phyloP scores from a whole-genome alignment of 1,140 invertebrate species.

The Planococcus citri region DNA sequence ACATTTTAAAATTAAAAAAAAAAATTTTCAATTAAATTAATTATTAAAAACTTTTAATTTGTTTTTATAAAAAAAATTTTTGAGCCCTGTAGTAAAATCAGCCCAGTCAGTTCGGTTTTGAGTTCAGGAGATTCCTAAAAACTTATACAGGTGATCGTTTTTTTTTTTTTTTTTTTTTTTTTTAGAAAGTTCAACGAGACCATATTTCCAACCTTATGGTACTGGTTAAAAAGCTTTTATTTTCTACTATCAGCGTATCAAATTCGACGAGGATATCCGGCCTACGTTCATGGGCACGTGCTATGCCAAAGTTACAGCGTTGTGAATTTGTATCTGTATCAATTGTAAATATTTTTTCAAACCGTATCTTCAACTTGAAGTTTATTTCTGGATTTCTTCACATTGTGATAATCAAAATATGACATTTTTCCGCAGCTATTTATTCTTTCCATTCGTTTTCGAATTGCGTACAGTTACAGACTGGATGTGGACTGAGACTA shows the following conservation, averaged over 20 bases:
- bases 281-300: background rate
- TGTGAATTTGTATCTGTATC: slow-evolving; percentile 1
- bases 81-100: no score
- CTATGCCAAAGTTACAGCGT: slow-evolving; percentile 9
- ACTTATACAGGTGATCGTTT: no score
- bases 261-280: background rate
- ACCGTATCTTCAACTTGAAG: background rate
- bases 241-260: slow-evolving; percentile 1
- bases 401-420: background rate
- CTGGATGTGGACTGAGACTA: slow-evolving; percentile 22
- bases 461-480: slow-evolving; percentile 21
- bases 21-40: no score
- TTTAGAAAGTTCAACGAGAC: background rate
- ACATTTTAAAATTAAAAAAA: no score
- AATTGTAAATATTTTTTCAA: background rate
- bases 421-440: slow-evolving; percentile 17
- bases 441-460: slow-evolving; percentile 22
- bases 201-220: background rate
- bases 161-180: background rate
- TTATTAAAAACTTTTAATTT: no score
- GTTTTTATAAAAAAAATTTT: no score
- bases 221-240: background rate
- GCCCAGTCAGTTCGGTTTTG: no score
- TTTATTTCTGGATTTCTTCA: background rate
- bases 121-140: no score